These are phyloP conservation scores for Synanthedon formicaeformis DNA, from an alignment of 2,888 invertebrate species.

Conservation along the genomic window DNA sequence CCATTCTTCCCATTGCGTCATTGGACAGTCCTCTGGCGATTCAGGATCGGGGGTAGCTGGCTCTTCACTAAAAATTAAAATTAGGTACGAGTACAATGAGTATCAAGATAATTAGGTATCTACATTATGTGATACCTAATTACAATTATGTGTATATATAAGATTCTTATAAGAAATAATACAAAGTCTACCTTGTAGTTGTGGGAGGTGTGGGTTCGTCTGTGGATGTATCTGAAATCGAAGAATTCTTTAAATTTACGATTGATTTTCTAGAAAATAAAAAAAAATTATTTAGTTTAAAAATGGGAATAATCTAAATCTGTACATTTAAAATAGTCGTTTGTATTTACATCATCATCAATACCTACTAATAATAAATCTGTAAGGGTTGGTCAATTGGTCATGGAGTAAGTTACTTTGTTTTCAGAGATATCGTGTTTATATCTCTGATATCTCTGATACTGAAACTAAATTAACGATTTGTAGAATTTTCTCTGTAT, in stretches of 20 bases:
- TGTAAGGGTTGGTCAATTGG: no score
- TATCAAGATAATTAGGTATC: not conserved
- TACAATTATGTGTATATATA: not conserved
- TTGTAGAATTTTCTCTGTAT: no score
- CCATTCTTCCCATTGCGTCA: conserved; percentile 52
- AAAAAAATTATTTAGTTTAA: no score
- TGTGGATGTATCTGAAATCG: not conserved
- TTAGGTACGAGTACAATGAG: not conserved
- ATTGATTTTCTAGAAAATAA: no score
- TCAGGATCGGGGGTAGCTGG: conserved; percentile 27
- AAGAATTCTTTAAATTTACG: not conserved
- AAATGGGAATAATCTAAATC: no score
- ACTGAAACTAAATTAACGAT: no score
- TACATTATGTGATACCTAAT: no score
- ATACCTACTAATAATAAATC: no score
- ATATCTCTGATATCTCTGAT: no score
- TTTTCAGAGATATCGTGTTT: no score
- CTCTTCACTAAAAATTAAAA: conserved; percentile 28
- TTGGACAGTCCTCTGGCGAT: conserved; percentile 31
- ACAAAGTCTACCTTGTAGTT: not conserved
- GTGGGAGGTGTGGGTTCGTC: not conserved
- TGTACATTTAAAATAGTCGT: no score
- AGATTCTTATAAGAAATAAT: not conserved
- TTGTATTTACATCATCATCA: not conserved
- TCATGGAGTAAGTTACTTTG: no score